Conservation (phyloP, 2,797 vertebrate genomes). For the Setipinna tenuifilis region DNA sequence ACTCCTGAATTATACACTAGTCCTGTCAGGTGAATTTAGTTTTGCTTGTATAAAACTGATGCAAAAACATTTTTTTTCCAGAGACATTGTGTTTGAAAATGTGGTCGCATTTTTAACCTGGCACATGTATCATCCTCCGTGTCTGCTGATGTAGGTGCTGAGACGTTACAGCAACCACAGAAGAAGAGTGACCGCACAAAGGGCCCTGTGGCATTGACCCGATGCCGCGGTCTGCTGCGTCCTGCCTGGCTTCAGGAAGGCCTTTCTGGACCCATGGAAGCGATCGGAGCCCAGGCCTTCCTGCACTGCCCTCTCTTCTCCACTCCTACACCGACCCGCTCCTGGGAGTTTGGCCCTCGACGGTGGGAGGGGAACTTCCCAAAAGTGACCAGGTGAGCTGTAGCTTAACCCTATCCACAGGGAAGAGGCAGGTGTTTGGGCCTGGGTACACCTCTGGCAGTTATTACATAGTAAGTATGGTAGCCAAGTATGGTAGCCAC, state of each 20-base stretch:
- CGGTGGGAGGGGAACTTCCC: background rate
- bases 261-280: background rate
- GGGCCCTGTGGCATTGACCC: constrained; percentile 79
- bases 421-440: too few species aligned
- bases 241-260: constrained; percentile 60
- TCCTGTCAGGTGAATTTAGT: background rate
- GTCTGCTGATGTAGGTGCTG: constrained; percentile 67
- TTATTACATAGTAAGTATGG: too few species aligned
- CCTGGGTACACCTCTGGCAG: too few species aligned
- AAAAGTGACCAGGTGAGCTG: constrained; percentile 74
- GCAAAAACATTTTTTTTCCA: background rate
- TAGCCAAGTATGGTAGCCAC: too few species aligned
- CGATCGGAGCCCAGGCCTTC: background rate
- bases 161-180: constrained; percentile 79
- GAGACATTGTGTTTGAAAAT: background rate
- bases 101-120: background rate
- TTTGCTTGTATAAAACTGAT: background rate
- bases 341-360: constrained; percentile 10
- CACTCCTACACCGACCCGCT: background rate
- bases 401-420: too few species aligned
- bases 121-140: background rate
- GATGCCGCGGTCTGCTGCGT: constrained; percentile 76
- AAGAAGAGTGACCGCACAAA: constrained; percentile 75
- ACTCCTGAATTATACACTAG: background rate
- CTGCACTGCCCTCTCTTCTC: background rate